Conservation (phyloP, 2,888 invertebrate genomes). For the Drosophila heteroneura region DNA sequence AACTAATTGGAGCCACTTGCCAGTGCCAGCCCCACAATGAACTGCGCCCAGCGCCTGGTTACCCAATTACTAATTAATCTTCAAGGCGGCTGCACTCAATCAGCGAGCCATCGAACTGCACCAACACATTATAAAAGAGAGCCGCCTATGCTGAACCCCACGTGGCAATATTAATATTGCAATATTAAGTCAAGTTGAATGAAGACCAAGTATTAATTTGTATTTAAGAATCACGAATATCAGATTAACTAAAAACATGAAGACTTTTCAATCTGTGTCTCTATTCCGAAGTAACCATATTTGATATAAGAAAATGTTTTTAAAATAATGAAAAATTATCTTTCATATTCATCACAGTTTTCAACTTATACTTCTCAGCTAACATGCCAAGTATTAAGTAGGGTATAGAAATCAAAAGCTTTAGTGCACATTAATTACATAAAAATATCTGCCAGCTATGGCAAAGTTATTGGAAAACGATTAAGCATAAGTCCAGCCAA, state of each 20-base stretch:
- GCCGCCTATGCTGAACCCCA: slow-evolving; percentile 2
- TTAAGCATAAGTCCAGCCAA: slow-evolving; percentile 54
- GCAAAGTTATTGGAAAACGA: slow-evolving; percentile 66
- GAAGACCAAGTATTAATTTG: neutral
- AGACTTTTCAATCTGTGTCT: neutral
- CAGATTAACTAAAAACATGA: neutral
- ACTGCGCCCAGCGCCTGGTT: slow-evolving; percentile 19
- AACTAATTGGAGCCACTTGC: slow-evolving; percentile 55
- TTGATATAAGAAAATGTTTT: neutral
- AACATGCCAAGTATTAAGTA: neutral
- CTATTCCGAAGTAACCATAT: neutral
- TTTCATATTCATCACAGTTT: neutral
- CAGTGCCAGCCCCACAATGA: slow-evolving; percentile 30
- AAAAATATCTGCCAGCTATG: slow-evolving; percentile 46
- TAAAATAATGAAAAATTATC: neutral
- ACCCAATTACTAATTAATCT: slow-evolving; percentile 55
- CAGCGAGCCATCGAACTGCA: slow-evolving; percentile 42
- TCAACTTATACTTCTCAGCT: neutral
- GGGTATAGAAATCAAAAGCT: slow-evolving; percentile 17
- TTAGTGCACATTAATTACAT: slow-evolving; percentile 26
- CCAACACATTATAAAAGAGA: slow-evolving; percentile 21
- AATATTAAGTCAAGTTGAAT: neutral
- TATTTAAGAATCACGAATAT: neutral
- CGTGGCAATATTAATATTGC: neutral
- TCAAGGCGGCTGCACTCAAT: slow-evolving; percentile 46